Evolutionary conservation across 2,888 invertebrate species (phyloP), one percentile per base, ranked within the genome.

Genomic region (Acanthosepion pharaonis): DNA sequence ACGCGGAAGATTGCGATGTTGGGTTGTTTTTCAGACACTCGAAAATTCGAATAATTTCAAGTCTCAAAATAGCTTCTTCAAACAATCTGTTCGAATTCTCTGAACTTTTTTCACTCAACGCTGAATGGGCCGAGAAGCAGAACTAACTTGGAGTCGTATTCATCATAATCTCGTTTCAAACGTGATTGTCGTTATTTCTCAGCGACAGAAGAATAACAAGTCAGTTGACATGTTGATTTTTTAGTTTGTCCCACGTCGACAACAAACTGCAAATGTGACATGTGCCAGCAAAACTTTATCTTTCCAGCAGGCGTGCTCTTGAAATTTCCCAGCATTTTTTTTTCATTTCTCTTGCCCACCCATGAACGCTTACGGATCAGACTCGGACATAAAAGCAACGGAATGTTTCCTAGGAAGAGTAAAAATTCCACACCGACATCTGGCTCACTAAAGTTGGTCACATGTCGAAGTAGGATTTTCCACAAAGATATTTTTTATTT

Each of bases 131-230:
- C n/a, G 33, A n/a, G 3, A n/a, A n/a, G 23, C 11, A 5, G 1
- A 20, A 23, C 78, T 33, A 78, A 33, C n/a, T 78, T 78, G 78
- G 11, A 23, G n/a, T 3, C 78, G n/a, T 78, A 18, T 78, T 78
- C n/a, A n/a, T 78, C 78, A 78, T 78, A n/a, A n/a, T 78, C 78
- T 78, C 78, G 78, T 78, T 78, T 78, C 1, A n/a, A 78, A 78
- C 78, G 78, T n/a, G 78, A 78, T n/a, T 78, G n/a, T 78, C 78
- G 78, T 78, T 78, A 78, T 78, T 78, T 78, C 78, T n/a, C 78
- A n/a, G 11, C n/a, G 78, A 78, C n/a, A 78, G 78, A 78, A 78
- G 33, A 78, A 78, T 78, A 78, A 78, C 78, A 78, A 78, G 78
- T 33, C 78, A 78, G 78, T n/a, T 78, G 78, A 78, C 78, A 78